A percentile compares a stretch with the other conserved stretches of the same genome.
phyloP scores from a whole-genome alignment of 2,888 invertebrate species.

The Drosophila melanocephala region DNA sequence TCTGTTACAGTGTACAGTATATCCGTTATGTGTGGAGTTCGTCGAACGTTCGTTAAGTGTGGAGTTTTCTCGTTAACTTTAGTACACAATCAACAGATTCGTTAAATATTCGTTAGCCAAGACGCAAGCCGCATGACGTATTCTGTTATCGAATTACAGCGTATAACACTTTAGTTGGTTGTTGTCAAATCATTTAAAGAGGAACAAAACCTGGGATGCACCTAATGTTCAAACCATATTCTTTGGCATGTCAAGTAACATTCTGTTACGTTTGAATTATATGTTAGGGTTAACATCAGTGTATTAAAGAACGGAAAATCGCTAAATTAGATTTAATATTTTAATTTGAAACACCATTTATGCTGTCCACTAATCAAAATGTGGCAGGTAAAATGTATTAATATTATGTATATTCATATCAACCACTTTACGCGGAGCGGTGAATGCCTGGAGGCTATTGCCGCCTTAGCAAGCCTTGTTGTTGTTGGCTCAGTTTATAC shows the following conservation, averaged over 20 bases:
- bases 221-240: neutral
- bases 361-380: too few species aligned
- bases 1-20: neutral
- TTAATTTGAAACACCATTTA: too few species aligned
- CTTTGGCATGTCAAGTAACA: neutral
- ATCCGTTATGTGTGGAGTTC: neutral
- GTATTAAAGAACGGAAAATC: neutral
- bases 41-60: neutral
- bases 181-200: neutral
- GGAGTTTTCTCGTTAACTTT: constrained; percentile 7
- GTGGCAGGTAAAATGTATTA: too few species aligned
- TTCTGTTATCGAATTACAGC: neutral
- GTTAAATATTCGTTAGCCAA: neutral
- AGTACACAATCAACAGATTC: constrained; percentile 1
- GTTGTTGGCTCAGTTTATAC: constrained; percentile 13
- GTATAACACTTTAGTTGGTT: neutral
- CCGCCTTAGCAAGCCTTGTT: constrained; percentile 52
- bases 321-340: too few species aligned
- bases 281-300: neutral
- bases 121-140: neutral
- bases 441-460: constrained; percentile 39
- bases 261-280: neutral
- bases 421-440: constrained; percentile 52
- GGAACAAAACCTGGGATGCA: too few species aligned
- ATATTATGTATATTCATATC: constrained; percentile 47